These are phyloP conservation scores for Phenganax stokvisi DNA, from an alignment of 92 coral and sea anemone genomes.

Conservation along the genomic window DNA sequence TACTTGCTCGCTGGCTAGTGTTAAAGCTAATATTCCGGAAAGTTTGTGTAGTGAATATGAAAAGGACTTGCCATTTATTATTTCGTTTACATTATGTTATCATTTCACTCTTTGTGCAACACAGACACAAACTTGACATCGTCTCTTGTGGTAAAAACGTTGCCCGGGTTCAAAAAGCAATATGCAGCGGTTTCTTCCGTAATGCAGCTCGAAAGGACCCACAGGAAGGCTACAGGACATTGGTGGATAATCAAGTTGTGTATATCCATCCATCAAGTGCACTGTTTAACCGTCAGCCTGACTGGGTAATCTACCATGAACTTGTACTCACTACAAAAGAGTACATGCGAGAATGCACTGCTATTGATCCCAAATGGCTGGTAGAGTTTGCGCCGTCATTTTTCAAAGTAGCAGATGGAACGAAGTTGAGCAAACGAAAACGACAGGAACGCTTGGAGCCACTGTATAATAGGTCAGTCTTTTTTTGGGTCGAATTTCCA, in stretches of 20 bases:
- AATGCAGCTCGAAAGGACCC: conserved; percentile 98
- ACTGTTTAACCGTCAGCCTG: conserved; percentile 95
- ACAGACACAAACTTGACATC: conserved; percentile 96
- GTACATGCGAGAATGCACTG: conserved; percentile 95
- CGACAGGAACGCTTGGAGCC: conserved; percentile 94
- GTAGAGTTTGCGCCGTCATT: conserved; percentile 97
- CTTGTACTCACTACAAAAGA: conserved; percentile 91
- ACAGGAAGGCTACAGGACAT: conserved; percentile 98
- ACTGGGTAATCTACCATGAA: conserved; percentile 98
- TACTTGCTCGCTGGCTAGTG: too few relatives aligned
- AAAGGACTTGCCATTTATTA: not conserved
- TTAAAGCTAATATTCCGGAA: not conserved
- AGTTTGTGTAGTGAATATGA: not conserved
- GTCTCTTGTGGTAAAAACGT: conserved; percentile 91
- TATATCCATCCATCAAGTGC: conserved; percentile 97
- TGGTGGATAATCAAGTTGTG: conserved; percentile 91
- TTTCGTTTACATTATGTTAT: not conserved
- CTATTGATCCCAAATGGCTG: conserved; percentile 94
- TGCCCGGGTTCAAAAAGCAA: conserved; percentile 89
- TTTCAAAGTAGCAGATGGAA: conserved; percentile 86
- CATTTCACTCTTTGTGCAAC: not conserved
- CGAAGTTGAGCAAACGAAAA: conserved; percentile 92
- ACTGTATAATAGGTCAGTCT: conserved; percentile 83
- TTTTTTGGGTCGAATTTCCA: not conserved
- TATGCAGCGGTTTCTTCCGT: conserved; percentile 96